A percentile compares a stretch with the other conserved stretches of the same genome.
Evolutionary conservation across 2,797 vertebrate genomes (phyloP).

Genomic region (Prionace glauca): DNA sequence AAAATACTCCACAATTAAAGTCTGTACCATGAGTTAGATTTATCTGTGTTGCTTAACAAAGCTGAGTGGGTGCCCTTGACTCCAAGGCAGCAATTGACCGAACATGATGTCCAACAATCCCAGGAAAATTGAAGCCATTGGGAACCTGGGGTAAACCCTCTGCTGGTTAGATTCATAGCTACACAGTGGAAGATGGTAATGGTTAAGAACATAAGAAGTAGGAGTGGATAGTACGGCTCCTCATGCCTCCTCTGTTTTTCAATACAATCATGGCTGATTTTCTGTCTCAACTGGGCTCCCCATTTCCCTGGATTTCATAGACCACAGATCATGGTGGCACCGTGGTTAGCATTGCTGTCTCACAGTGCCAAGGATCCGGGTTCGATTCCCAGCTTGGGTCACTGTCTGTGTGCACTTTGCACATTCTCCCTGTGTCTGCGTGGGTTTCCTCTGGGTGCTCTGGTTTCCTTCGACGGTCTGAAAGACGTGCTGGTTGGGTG

Average conservation of each 20-base stretch:
- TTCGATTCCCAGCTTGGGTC: no score
- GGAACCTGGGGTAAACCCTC: not conserved
- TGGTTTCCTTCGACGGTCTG: no score
- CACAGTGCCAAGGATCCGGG: no score
- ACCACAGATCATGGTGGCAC: no score
- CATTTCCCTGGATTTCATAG: no score
- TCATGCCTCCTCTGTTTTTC: no score
- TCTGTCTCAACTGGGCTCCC: not conserved
- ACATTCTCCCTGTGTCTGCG: no score
- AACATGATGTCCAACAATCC: not conserved
- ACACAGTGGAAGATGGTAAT: not conserved
- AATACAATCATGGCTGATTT: not conserved
- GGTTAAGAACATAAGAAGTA: not conserved
- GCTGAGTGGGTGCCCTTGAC: not conserved
- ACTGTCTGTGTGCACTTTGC: no score
- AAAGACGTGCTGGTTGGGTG: no score
- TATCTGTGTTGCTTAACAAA: not conserved
- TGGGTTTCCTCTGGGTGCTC: no score
- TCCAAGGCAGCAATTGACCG: not conserved
- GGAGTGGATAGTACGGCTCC: no score
- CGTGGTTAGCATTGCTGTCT: no score
- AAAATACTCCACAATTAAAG: not conserved
- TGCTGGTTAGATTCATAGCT: not conserved
- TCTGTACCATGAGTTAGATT: not conserved
- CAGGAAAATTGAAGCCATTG: not conserved